These are phyloP conservation scores for Pterois miles DNA, from an alignment of 2,797 vertebrate species.

Conservation along the genomic window DNA sequence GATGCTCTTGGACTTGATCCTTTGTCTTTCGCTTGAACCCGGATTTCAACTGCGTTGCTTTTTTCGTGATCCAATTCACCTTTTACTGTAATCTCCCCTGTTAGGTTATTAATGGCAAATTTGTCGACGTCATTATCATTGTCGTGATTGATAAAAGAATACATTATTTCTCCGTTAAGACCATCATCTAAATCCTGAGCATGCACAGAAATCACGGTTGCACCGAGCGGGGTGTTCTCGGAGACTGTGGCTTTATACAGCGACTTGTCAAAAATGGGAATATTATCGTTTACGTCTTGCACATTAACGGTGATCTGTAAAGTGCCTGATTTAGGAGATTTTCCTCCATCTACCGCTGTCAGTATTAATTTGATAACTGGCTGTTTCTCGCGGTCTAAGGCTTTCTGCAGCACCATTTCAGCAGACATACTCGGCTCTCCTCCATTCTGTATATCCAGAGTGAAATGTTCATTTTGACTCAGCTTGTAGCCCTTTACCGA, in stretches of 20 bases:
- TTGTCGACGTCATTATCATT: conserved; percentile 82
- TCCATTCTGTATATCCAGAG: conserved; percentile 86
- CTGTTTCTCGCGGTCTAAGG: conserved; percentile 89
- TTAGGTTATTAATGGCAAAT: conserved; percentile 84
- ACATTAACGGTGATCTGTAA: conserved; percentile 86
- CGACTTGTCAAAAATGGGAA: conserved; percentile 67
- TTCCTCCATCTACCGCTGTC: conserved; percentile 89
- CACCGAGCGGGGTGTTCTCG: conserved; percentile 83
- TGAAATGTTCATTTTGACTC: conserved; percentile 88
- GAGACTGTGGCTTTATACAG: conserved; percentile 81
- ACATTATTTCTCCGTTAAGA: conserved; percentile 86
- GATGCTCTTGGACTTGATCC: conserved; percentile 83
- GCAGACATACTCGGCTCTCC: conserved; percentile 85
- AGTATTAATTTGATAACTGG: conserved; percentile 83
- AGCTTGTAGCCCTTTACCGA: conserved; percentile 89
- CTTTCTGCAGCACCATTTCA: conserved; percentile 89
- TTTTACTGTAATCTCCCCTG: conserved; percentile 87
- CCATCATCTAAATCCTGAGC: conserved; percentile 90
- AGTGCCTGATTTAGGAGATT: conserved; percentile 85
- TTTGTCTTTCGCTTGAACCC: conserved; percentile 89
- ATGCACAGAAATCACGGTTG: conserved; percentile 84
- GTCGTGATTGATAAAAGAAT: conserved; percentile 89
- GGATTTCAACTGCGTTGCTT: conserved; percentile 87
- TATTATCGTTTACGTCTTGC: conserved; percentile 86
- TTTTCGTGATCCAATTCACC: conserved; percentile 89